These are phyloP conservation scores for Syngnathus acus DNA, from an alignment of 2,797 vertebrate species.

Conservation along the genomic window DNA sequence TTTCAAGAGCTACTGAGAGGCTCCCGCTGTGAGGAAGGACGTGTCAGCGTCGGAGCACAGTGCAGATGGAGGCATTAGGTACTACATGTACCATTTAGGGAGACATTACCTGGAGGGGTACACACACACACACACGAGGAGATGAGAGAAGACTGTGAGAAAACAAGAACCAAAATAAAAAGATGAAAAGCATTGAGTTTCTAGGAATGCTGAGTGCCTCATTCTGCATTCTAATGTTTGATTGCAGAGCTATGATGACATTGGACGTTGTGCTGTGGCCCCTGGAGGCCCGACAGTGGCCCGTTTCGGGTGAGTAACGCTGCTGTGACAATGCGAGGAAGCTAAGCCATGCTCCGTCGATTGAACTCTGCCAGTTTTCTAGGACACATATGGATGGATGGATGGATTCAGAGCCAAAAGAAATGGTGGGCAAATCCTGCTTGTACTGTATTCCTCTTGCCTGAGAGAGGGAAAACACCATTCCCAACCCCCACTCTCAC, in stretches of 20 bases:
- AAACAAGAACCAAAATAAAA: no score
- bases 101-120: no score
- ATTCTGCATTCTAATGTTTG: not conserved
- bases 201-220: not conserved
- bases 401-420: not conserved
- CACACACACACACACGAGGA: no score
- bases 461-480: not conserved
- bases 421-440: not conserved
- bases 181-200: no score
- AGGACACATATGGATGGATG: slow-evolving; percentile 29
- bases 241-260: not conserved
- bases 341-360: slow-evolving; percentile 29
- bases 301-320: slow-evolving; percentile 39
- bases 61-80: not conserved
- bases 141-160: no score
- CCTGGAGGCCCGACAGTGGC: slow-evolving; percentile 26
- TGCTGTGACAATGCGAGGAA: slow-evolving; percentile 34
- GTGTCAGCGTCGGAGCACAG: not conserved
- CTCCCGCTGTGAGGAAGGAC: not conserved
- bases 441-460: no score
- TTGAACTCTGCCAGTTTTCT: slow-evolving; percentile 48
- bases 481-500: slow-evolving; percentile 34
- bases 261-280: slow-evolving; percentile 14
- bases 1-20: not conserved
- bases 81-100: no score